Evolutionary conservation across 53 echinoderm and acorn worm species (phyloP).

Genomic region (Mesocentrotus franciscanus): DNA sequence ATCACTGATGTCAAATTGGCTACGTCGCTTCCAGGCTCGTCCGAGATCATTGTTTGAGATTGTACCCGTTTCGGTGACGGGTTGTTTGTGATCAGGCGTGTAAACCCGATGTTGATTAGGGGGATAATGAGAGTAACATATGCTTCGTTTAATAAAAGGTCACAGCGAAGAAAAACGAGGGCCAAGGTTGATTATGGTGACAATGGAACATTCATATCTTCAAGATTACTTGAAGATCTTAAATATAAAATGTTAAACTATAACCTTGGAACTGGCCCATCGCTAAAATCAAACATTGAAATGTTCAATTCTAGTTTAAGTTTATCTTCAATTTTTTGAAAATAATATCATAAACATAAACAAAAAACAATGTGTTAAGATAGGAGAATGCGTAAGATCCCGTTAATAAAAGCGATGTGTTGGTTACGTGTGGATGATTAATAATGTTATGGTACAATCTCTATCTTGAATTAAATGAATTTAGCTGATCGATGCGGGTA

Average conservation of each 20-base stretch:
- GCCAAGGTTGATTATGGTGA: conserved; percentile 14
- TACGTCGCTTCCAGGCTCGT: conserved; percentile 55
- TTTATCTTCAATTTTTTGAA: too few relatives aligned
- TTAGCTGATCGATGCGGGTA: too few relatives aligned
- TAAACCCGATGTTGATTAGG: conserved; percentile 17
- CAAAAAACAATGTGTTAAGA: too few relatives aligned
- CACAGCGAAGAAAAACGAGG: neutral
- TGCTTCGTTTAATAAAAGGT: conserved; percentile 1
- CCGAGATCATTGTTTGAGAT: neutral
- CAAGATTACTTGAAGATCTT: neutral
- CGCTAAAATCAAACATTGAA: neutral
- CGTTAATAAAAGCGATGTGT: too few relatives aligned
- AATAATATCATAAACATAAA: too few relatives aligned
- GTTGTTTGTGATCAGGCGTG: conserved; percentile 34
- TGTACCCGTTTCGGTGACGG: conserved; percentile 8
- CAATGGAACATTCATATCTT: neutral
- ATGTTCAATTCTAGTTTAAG: neutral
- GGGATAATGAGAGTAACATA: conserved; percentile 24
- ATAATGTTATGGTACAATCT: too few relatives aligned
- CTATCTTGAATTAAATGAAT: too few relatives aligned
- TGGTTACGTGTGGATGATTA: too few relatives aligned
- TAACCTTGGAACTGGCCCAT: neutral
- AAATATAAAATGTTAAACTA: neutral
- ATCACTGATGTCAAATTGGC: conserved; percentile 45
- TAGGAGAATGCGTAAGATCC: too few relatives aligned